Evolutionary conservation across 30 jellyfish, hydroid and myxozoan species (phyloP).

Genomic region (Hydra vulgaris): DNA sequence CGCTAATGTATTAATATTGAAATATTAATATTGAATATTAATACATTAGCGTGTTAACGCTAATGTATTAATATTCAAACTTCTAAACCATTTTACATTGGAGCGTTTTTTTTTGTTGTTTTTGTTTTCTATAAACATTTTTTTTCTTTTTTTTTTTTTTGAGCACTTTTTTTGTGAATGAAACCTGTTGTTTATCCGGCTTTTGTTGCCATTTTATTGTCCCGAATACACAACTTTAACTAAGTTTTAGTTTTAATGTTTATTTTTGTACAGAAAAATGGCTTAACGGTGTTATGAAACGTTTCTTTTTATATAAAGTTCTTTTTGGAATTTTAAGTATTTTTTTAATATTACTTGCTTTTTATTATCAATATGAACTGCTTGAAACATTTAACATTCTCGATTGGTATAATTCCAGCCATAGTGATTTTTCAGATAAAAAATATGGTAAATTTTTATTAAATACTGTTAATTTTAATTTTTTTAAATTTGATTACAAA

Average conservation of each 20-base stretch:
- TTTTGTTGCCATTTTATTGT: background rate
- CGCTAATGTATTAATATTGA: no score
- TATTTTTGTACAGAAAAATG: background rate
- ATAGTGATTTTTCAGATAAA: background rate
- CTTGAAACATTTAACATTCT: background rate
- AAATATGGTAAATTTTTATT: background rate
- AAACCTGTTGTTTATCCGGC: background rate
- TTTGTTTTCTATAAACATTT: no score
- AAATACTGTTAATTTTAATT: background rate
- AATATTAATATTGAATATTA: no score
- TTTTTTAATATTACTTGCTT: background rate
- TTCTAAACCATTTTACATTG: background rate
- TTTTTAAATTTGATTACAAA: background rate
- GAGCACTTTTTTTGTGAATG: background rate
- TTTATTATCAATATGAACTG: background rate
- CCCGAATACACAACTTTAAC: background rate
- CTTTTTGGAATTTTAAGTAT: background rate
- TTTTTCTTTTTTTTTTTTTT: background rate
- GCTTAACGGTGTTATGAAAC: background rate
- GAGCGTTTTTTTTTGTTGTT: background rate
- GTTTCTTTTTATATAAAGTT: background rate
- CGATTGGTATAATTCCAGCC: background rate
- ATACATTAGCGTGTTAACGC: no score
- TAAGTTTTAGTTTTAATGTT: background rate
- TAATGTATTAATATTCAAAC: no score